Evolutionary conservation across 2,113 vertebrate species (phyloP), one percentile per base, ranked within the genome.

Genomic region (Nansenia antarctica): DNA sequence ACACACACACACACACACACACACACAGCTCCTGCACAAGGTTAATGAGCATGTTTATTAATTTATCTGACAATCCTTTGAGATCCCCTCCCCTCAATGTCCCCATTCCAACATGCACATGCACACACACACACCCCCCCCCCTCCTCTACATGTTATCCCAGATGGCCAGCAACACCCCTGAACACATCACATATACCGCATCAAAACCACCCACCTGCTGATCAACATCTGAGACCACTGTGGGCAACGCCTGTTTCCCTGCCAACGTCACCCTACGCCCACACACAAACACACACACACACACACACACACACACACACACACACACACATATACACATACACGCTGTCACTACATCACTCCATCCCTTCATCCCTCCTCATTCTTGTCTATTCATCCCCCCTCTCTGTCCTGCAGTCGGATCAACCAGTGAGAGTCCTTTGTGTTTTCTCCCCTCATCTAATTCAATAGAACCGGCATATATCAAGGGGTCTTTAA

Each of bases 401-500:
- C 14, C 15, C 31, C 32, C 22, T 53, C 20, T 53, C 9, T 22
- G 5, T 53, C 22, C 9, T 27, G n/a, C 22, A 32, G 22, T 65
- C 20, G 3, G 2, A n/a, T 12, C 69, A 42, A 14, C 12, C 39
- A 42, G 12, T 18, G 12, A 18, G 39, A 15, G 18, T n/a, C 35
- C 1, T 18, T 60, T 32, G 5, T 60, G 8, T 32, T 34, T 9
- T 62, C 59, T 14, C 5, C 31, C 29, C 4, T 8, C 8, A 20
- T 68, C 54, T 22, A 24, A 49, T 47, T 24, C 60, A 18, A 32
- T 34, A 39, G 47, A 49, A 60, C 22, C 15, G 45, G 6, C 7
- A 63, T 57, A 54, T 27, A 35, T 55, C 58, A 52, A 35, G 60
- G 52, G 11, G 18, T 22, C n/a, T 39, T 14, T 70, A 32, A 61